Percentiles rank a stretch among this genome's conserved stretches.
Conservation (phyloP, 2,113 vertebrate species). For the Lanius ludovicianus region DNA sequence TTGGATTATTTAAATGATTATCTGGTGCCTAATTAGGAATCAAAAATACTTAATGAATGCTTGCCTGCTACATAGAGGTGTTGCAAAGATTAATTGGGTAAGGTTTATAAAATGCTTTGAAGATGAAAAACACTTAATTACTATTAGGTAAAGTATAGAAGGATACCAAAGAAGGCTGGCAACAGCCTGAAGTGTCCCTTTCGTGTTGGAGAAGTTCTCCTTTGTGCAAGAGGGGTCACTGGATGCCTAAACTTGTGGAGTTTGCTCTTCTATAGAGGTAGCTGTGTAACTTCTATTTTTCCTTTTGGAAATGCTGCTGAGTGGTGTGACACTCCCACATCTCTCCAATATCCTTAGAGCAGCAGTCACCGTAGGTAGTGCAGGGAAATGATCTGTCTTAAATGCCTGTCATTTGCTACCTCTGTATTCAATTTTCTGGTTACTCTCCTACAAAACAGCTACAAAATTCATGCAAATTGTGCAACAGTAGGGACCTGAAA, state of each 20-base stretch:
- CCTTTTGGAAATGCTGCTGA: not conserved
- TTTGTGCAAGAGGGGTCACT: not conserved
- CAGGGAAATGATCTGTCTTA: not conserved
- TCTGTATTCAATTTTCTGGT: not conserved
- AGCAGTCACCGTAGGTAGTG: not conserved
- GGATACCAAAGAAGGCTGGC: not conserved
- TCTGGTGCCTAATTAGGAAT: conserved; percentile 26
- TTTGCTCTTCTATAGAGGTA: not conserved
- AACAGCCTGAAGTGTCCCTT: not conserved
- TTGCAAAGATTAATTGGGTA: conserved; percentile 17
- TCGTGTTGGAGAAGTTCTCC: not conserved
- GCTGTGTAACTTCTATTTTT: not conserved
- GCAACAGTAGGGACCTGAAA: not conserved
- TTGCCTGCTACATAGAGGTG: not conserved
- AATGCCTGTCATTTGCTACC: not conserved
- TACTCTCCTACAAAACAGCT: not conserved
- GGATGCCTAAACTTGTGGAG: not conserved
- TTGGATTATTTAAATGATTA: conserved; percentile 61
- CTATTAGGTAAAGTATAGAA: not conserved
- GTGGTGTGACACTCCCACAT: not conserved
- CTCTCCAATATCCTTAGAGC: not conserved
- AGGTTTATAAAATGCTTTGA: conserved; percentile 36
- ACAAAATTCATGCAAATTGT: not conserved
- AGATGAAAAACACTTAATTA: not conserved
- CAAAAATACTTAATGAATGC: not conserved